Conservation (phyloP, 2,888 invertebrate species). For the Campopleginae sp. region DNA sequence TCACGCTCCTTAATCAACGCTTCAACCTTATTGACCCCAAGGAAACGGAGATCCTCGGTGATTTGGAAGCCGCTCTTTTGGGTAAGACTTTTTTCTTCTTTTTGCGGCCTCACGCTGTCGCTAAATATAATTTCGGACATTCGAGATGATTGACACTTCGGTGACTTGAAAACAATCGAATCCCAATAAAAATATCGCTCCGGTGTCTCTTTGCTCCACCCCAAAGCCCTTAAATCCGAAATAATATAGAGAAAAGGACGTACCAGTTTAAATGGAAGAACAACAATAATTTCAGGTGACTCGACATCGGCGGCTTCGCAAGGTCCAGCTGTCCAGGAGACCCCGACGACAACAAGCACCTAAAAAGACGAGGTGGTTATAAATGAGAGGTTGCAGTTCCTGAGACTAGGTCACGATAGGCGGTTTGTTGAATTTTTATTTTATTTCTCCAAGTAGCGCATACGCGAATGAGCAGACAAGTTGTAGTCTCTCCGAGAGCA, state of each 20-base stretch:
- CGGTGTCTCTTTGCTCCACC: no score
- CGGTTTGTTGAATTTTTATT: slow-evolving; percentile 74
- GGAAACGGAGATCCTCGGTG: slow-evolving; percentile 97
- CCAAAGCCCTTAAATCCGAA: not conserved
- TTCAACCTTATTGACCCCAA: slow-evolving; percentile 97
- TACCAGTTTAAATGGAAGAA: no score
- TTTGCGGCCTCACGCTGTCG: not conserved
- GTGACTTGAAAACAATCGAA: not conserved
- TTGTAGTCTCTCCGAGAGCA: slow-evolving; percentile 45
- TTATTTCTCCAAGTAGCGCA: slow-evolving; percentile 70
- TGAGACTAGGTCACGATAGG: slow-evolving; percentile 81
- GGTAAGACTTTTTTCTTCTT: slow-evolving; percentile 72
- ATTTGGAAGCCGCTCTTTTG: slow-evolving; percentile 93
- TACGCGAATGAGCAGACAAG: slow-evolving; percentile 66
- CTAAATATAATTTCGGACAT: not conserved
- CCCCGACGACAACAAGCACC: slow-evolving; percentile 77
- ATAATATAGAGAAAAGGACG: not conserved
- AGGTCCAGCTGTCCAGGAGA: slow-evolving; percentile 81
- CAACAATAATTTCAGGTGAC: slow-evolving; percentile 77
- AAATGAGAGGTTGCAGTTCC: slow-evolving; percentile 82
- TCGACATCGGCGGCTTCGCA: slow-evolving; percentile 82
- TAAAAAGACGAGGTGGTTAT: slow-evolving; percentile 68
- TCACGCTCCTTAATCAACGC: slow-evolving; percentile 93
- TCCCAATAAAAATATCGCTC: not conserved
- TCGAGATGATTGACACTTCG: not conserved